phyloP scores from a whole-genome alignment of 1,140 invertebrate species.

The Berghia stephanieae region DNA sequence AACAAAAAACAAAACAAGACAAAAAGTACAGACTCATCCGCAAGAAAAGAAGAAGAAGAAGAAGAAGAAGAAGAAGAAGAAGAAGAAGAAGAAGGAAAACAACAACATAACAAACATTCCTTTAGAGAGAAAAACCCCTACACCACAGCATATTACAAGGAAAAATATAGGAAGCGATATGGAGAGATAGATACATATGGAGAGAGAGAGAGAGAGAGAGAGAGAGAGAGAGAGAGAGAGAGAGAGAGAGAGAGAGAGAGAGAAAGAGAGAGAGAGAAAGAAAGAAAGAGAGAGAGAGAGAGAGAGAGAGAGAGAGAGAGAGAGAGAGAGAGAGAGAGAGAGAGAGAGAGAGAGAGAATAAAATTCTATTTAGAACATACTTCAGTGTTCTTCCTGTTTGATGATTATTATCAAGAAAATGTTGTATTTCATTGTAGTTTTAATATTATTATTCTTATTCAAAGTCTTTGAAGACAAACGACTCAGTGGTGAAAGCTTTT shows the following conservation, averaged over 20 bases:
- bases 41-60: slow-evolving; percentile 30
- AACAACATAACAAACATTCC: too few relatives aligned
- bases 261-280: neutral
- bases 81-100: neutral
- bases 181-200: neutral
- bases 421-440: too few relatives aligned
- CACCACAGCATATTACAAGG: too few relatives aligned
- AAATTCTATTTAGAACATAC: too few relatives aligned
- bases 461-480: too few relatives aligned
- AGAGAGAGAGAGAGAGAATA: slow-evolving; percentile 4
- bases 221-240: slow-evolving; percentile 20
- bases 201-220: slow-evolving; percentile 13
- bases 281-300: slow-evolving; percentile 27
- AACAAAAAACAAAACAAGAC: too few relatives aligned
- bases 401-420: too few relatives aligned
- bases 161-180: neutral
- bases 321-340: slow-evolving; percentile 16
- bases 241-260: slow-evolving; percentile 25
- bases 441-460: too few relatives aligned
- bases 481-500: too few relatives aligned
- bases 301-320: slow-evolving; percentile 36
- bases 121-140: too few relatives aligned
- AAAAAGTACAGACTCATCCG: neutral
- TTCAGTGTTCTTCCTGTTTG: too few relatives aligned
- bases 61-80: slow-evolving; percentile 30